phyloP scores from a whole-genome alignment of 2,888 invertebrate species.

The Diploptera punctata region DNA sequence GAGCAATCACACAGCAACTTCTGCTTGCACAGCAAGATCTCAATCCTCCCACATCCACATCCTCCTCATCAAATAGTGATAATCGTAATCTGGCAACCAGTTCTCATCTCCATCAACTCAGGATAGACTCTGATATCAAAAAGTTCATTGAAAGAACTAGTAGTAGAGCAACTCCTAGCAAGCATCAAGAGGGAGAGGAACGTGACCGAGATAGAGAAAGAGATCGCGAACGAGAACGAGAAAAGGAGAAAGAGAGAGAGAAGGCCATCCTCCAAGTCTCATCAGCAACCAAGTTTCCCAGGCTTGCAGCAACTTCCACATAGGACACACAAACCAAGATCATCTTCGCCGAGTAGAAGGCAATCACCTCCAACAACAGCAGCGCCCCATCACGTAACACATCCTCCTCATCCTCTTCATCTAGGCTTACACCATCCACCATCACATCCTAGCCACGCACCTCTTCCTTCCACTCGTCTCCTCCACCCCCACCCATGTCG shows the following conservation, averaged over 20 bases:
- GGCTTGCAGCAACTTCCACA: slow-evolving; percentile 56
- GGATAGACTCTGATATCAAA: slow-evolving; percentile 61
- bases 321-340: slow-evolving; percentile 50
- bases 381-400: slow-evolving; percentile 47
- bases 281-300: slow-evolving; percentile 20
- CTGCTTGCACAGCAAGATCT: slow-evolving; percentile 54
- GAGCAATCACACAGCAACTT: slow-evolving; percentile 76
- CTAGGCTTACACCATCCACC: slow-evolving; percentile 55
- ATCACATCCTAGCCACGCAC: slow-evolving; percentile 51
- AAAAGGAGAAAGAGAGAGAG: not conserved
- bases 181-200: slow-evolving; percentile 16
- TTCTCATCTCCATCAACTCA: slow-evolving; percentile 40
- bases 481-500: slow-evolving; percentile 55
- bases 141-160: slow-evolving; percentile 62
- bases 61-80: slow-evolving; percentile 54
- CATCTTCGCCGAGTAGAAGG: slow-evolving; percentile 67
- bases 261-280: slow-evolving; percentile 13
- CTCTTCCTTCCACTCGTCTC: slow-evolving; percentile 56
- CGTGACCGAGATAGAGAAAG: slow-evolving; percentile 33
- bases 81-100: slow-evolving; percentile 38
- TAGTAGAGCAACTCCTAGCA: slow-evolving; percentile 8
- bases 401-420: slow-evolving; percentile 43
- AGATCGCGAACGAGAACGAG: slow-evolving; percentile 28
- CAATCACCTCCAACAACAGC: slow-evolving; percentile 60
- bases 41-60: slow-evolving; percentile 35